Evolutionary conservation across 2,888 invertebrate genomes (phyloP).

Genomic region (Rhyacophila evoluta): DNA sequence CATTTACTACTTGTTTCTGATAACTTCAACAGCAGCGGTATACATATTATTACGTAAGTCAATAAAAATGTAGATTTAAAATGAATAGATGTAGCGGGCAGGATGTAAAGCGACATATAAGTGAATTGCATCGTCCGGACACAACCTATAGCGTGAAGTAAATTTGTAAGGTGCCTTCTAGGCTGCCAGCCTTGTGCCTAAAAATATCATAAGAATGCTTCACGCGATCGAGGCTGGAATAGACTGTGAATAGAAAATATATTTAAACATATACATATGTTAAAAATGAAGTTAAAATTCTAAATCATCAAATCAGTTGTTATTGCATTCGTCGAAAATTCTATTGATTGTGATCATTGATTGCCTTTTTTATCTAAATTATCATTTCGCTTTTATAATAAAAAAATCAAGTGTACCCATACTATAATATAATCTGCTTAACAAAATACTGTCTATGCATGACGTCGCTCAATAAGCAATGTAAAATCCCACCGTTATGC

Average conservation of each 20-base stretch:
- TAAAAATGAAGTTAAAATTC: constrained; percentile 54
- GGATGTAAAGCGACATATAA: constrained; percentile 17
- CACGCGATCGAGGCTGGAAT: constrained; percentile 53
- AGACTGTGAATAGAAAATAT: constrained; percentile 54
- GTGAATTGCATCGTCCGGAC: constrained; percentile 34
- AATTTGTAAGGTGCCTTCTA: constrained; percentile 67
- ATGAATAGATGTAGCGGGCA: constrained; percentile 26
- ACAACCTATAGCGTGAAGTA: constrained; percentile 41
- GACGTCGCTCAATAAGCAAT: constrained; percentile 54
- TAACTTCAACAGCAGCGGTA: constrained; percentile 45
- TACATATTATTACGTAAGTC: constrained; percentile 53
- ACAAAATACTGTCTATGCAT: constrained; percentile 33
- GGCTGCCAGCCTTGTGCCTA: constrained; percentile 74
- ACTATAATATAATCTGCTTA: constrained; percentile 5
- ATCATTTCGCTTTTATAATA: constrained; percentile 26
- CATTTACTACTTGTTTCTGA: constrained; percentile 45
- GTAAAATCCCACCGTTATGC: constrained; percentile 55
- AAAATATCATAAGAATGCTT: constrained; percentile 56
- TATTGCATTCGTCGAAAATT: constrained; percentile 54
- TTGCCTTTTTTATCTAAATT: constrained; percentile 52
- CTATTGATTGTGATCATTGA: constrained; percentile 54
- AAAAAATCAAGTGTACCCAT: constrained; percentile 15
- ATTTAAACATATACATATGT: constrained; percentile 51
- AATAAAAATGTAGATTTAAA: constrained; percentile 38
- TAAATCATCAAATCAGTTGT: constrained; percentile 54